Conservation (phyloP, 2,797 vertebrate genomes). For the Smutsia temminckii region DNA sequence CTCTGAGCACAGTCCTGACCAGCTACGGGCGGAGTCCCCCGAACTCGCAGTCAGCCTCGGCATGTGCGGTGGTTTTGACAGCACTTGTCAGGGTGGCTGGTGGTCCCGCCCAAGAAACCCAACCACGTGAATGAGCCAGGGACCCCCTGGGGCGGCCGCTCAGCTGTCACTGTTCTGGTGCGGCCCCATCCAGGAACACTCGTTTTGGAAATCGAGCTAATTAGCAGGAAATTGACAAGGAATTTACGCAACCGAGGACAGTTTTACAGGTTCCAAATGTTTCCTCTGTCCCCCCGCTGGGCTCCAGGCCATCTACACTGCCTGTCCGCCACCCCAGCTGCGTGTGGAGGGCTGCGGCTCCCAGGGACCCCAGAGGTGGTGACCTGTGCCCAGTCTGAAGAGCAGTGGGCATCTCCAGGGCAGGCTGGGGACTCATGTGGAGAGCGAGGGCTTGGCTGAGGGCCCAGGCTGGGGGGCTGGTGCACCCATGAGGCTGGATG, state of each 20-base stretch:
- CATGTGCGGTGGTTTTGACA: constrained; percentile 46
- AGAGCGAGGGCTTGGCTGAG: background rate
- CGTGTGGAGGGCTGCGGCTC: background rate
- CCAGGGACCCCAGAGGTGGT: background rate
- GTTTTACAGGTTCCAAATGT: constrained; percentile 45
- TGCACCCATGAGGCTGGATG: background rate
- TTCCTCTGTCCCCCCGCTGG: background rate
- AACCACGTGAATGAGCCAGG: background rate
- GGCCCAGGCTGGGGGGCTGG: background rate
- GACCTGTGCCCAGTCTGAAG: background rate
- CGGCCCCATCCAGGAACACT: constrained; percentile 58
- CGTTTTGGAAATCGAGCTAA: constrained; percentile 74
- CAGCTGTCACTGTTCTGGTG: constrained; percentile 38
- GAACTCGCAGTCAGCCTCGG: background rate
- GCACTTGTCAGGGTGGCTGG: constrained; percentile 54
- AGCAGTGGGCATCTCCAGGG: background rate
- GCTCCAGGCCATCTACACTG: background rate
- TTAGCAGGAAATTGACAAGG: constrained; percentile 70
- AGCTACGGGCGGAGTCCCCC: background rate
- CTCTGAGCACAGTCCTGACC: background rate
- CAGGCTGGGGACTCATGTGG: background rate
- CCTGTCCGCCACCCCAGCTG: background rate
- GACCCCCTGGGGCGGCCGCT: constrained; percentile 45
- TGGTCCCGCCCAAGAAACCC: constrained; percentile 57
- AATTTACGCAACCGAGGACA: background rate